phyloP scores from a whole-genome alignment of 2,113 vertebrate genomes.

The Corythornis madagascariensis region DNA sequence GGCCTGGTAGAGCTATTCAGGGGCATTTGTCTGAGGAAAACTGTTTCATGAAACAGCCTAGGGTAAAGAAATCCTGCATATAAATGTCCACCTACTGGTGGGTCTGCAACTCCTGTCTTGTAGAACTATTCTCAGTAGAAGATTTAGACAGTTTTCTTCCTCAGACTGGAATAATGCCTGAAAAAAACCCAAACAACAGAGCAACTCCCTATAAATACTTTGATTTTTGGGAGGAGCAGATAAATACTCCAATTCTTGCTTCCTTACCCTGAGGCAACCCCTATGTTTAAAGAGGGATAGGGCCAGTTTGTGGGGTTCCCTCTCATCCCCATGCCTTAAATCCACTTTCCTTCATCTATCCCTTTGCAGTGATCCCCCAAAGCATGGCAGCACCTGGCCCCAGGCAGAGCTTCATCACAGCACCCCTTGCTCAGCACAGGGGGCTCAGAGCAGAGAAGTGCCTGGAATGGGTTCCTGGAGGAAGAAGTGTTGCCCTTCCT shows the following conservation, averaged over 20 bases:
- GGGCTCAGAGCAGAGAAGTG: background rate
- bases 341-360: background rate
- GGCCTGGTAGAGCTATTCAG: background rate
- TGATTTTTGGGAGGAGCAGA: background rate
- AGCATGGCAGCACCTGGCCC: background rate
- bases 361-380: background rate
- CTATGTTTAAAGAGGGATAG: background rate
- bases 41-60: background rate
- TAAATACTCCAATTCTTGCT: background rate
- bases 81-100: background rate
- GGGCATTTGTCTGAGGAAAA: background rate
- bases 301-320: background rate
- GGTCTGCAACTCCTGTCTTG: background rate
- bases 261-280: background rate
- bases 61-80: background rate
- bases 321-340: conserved; percentile 19
- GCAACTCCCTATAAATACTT: background rate
- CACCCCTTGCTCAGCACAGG: background rate
- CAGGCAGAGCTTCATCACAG: accelerated
- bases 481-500: background rate
- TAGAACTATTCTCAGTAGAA: background rate
- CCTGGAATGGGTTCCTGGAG: accelerated
- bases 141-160: background rate
- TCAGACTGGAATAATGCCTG: background rate
- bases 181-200: background rate